phyloP scores from a whole-genome alignment of 1,140 invertebrate genomes.

The Spodoptera frugiperda region DNA sequence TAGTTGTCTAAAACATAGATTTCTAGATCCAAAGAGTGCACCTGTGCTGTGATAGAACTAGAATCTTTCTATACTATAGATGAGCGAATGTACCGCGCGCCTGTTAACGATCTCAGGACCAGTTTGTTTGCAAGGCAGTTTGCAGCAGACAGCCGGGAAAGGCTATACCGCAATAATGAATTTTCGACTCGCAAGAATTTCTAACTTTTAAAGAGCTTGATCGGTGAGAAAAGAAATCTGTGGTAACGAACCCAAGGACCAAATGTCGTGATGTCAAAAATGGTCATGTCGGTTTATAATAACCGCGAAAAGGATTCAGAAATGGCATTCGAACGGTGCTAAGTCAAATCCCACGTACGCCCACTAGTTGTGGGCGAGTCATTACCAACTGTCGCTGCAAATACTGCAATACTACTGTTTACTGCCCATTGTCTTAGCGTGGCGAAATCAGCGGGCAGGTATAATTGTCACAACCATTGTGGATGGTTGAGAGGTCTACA shows the following conservation, averaged over 20 bases:
- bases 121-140: conserved; percentile 24
- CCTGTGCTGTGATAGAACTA: conserved; percentile 14
- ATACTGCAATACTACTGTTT: conserved; percentile 37
- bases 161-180: neutral
- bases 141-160: conserved; percentile 20
- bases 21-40: conserved; percentile 7
- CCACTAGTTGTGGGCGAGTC: conserved; percentile 19
- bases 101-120: conserved; percentile 26
- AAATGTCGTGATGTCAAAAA: neutral
- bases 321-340: conserved; percentile 20
- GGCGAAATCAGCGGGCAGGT: conserved; percentile 30
- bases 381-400: conserved; percentile 40
- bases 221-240: neutral
- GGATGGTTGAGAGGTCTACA: conserved; percentile 9
- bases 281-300: neutral
- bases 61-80: conserved; percentile 19
- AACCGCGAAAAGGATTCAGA: conserved; percentile 25
- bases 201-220: conserved; percentile 1
- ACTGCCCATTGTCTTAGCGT: conserved; percentile 38
- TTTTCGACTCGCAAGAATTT: conserved; percentile 15
- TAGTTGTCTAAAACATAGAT: neutral
- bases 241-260: neutral
- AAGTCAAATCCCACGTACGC: conserved; percentile 44
- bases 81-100: conserved; percentile 25
- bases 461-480: conserved; percentile 17